Percentiles rank a stretch among this genome's conserved stretches.
These are phyloP conservation scores for Deilephila elpenor DNA, from an alignment of 2,888 invertebrate species.

Conservation along the genomic window DNA sequence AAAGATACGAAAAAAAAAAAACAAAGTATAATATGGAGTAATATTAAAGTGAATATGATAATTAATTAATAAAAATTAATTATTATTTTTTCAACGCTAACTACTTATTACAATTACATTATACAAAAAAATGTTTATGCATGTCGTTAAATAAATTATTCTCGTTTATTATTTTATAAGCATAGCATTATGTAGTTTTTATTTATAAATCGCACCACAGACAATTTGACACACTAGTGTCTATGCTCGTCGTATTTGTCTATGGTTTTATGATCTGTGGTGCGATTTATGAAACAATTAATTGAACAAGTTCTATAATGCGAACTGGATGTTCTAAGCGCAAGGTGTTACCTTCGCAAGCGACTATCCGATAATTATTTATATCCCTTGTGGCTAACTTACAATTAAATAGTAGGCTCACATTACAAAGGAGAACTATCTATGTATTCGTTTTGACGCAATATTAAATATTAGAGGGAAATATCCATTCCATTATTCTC, in stretches of 20 bases:
- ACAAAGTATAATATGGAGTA: constrained; percentile 28
- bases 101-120: constrained; percentile 74
- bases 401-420: constrained; percentile 14
- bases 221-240: not conserved
- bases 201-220: constrained; percentile 8
- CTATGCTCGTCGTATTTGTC: not conserved
- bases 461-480: not conserved
- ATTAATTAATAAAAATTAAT: constrained; percentile 46
- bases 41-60: constrained; percentile 43
- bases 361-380: constrained; percentile 23
- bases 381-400: not conserved
- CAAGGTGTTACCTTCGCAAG: constrained; percentile 14
- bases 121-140: constrained; percentile 70
- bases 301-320: constrained; percentile 21
- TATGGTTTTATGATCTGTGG: constrained; percentile 9
- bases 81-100: constrained; percentile 72
- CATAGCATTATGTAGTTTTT: constrained; percentile 36
- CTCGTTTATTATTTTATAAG: constrained; percentile 38
- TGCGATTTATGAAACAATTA: constrained; percentile 1
- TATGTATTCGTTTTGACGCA: constrained; percentile 4
- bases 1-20: constrained; percentile 16
- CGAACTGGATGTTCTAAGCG: constrained; percentile 26
- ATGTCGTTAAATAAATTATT: constrained; percentile 67
- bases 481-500: constrained; percentile 3
- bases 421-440: constrained; percentile 17